Conservation (phyloP, 2,113 vertebrate genomes). For the Lagopus leucura region DNA sequence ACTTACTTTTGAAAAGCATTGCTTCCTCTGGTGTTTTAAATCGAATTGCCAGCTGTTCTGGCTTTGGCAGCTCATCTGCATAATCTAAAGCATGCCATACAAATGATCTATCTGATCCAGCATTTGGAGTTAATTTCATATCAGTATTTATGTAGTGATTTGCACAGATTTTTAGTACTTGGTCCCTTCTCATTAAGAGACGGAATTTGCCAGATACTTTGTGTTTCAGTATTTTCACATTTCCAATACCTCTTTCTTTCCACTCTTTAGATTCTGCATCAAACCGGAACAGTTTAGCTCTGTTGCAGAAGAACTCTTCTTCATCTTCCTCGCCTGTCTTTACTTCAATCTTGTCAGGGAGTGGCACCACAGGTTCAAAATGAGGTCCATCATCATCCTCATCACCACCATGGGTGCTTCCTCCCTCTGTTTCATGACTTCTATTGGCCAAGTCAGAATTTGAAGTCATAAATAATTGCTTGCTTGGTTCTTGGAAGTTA, state of each 20-base stretch:
- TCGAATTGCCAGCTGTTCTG: conserved; percentile 94
- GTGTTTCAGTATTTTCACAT: conserved; percentile 95
- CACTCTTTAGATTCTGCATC: conserved; percentile 93
- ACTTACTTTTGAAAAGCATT: conserved; percentile 90
- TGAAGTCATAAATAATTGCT: conserved; percentile 71
- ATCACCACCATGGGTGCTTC: conserved; percentile 84
- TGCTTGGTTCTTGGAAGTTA: conserved; percentile 77
- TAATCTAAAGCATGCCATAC: conserved; percentile 97
- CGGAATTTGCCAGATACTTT: conserved; percentile 91
- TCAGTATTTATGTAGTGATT: conserved; percentile 96
- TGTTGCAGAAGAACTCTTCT: conserved; percentile 94
- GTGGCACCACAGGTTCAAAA: conserved; percentile 97
- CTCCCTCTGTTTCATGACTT: conserved; percentile 85
- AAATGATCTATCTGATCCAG: conserved; percentile 94
- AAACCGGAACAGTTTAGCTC: conserved; percentile 94
- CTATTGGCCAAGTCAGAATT: conserved; percentile 74
- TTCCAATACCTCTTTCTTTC: conserved; percentile 96
- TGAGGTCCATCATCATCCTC: conserved; percentile 97
- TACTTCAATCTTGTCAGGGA: conserved; percentile 96
- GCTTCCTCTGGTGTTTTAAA: conserved; percentile 97
- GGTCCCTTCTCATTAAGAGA: conserved; percentile 95
- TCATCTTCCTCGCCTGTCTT: conserved; percentile 99
- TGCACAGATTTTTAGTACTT: conserved; percentile 97
- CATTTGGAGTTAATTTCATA: conserved; percentile 91
- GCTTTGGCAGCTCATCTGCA: conserved; percentile 91